Evolutionary conservation across 2,113 vertebrate genomes (phyloP).

Genomic region (Meriones unguiculatus): DNA sequence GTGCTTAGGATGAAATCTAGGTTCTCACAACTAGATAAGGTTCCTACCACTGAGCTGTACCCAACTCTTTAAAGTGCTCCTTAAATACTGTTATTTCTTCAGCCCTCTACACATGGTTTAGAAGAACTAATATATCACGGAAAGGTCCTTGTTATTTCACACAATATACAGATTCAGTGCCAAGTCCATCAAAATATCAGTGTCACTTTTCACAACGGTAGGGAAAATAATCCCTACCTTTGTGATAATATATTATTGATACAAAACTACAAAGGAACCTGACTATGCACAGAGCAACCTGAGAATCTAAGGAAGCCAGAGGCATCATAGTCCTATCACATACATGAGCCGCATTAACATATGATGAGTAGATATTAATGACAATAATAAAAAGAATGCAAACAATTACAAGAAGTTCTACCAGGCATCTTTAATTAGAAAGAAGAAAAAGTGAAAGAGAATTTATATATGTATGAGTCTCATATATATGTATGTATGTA

Average conservation of each 20-base stretch:
- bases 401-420: background rate
- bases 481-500: background rate
- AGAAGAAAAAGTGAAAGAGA: background rate
- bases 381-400: background rate
- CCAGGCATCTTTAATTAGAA: background rate
- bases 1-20: background rate
- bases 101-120: background rate
- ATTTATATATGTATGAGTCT: background rate
- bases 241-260: background rate
- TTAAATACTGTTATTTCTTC: background rate
- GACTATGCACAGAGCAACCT: background rate
- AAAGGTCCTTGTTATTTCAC: background rate
- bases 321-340: background rate
- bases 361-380: background rate
- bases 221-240: background rate
- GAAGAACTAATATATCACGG: background rate
- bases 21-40: background rate
- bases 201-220: background rate
- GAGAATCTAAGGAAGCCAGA: background rate
- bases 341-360: background rate
- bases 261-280: background rate
- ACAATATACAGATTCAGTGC: background rate
- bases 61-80: background rate
- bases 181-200: background rate
- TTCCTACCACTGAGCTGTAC: background rate